Base-by-base conservation (phyloP, 1,140 invertebrate genomes). In the Potamilus streckersoni region DNA sequence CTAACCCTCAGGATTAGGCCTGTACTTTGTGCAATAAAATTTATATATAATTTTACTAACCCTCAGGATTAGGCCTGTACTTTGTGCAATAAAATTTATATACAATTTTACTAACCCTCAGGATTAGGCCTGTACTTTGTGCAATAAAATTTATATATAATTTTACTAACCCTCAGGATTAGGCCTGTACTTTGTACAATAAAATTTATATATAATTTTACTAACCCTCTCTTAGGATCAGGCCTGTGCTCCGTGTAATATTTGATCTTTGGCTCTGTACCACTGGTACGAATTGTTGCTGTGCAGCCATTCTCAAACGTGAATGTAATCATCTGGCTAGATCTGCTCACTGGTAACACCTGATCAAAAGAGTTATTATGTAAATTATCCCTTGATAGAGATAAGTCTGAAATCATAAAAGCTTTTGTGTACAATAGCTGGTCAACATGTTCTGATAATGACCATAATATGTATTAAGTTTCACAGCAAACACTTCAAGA, bases 281-380 rank as follows among this genome's bases (percentile, higher is more conserved):
- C 98, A 91, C 97, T 98, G 0, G 97, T 98, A 79, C 98, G 93
- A 14, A 99, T 89, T 0, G 97, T 99, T 0, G 94, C 92, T 14
- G 95, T 93, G 78, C 96, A 92, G 4, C 96, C 97, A 90, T 96
- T 97, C 66, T 92, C 91, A 89, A 99, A 98, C 19, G 93, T 93
- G 88, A 99, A 98, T 2, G 97, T 98, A n/a, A 99, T 95, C 98
- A 99, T 99, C 90, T 98, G 95, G 76, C 93, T 94, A 56, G 92
- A 93, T 74, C 92, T 92, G 27, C 94, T 96, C 1, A 92, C 90
- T 19, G 97, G 96, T 57, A 98, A 89, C 23, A 87, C 75, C 92
- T 92, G 80, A 19, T 84, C 76, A 27, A 69, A 11, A 49, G 38
- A 49, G 38, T 49, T 49, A 49, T 49, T 49, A 49, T 49, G 5